Conservation (phyloP, 2,113 vertebrate species). For the Erpornis zantholeuca region DNA sequence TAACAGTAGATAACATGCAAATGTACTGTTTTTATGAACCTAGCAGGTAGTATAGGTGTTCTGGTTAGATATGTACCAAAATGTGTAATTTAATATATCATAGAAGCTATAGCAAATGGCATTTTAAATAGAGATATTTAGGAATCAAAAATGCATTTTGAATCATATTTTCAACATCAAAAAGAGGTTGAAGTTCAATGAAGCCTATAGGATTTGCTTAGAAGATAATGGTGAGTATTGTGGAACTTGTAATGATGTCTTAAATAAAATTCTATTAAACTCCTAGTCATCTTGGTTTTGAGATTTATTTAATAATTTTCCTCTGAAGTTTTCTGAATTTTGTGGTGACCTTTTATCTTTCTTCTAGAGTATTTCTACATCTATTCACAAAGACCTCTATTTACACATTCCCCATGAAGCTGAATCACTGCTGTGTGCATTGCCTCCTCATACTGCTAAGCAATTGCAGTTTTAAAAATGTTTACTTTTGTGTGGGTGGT, state of each 20-base stretch:
- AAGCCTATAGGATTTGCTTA: conserved; percentile 67
- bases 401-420: neutral
- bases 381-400: neutral
- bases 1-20: neutral
- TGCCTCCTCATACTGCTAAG: neutral
- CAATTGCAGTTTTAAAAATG: neutral
- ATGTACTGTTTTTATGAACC: neutral
- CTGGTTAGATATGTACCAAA: conserved; percentile 33
- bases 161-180: conserved; percentile 45
- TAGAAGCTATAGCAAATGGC: conserved; percentile 41
- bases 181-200: conserved; percentile 42
- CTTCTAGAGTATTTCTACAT: neutral
- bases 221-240: conserved; percentile 68
- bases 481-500: neutral
- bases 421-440: neutral
- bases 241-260: conserved; percentile 43
- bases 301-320: neutral
- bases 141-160: conserved; percentile 64
- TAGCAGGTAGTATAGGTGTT: neutral
- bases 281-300: neutral
- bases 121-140: conserved; percentile 53
- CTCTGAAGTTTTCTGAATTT: neutral
- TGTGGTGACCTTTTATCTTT: neutral
- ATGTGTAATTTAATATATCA: conserved; percentile 69
- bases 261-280: neutral